phyloP scores from a whole-genome alignment of 2,888 invertebrate genomes.

The Melikaiella ostensackeni region DNA sequence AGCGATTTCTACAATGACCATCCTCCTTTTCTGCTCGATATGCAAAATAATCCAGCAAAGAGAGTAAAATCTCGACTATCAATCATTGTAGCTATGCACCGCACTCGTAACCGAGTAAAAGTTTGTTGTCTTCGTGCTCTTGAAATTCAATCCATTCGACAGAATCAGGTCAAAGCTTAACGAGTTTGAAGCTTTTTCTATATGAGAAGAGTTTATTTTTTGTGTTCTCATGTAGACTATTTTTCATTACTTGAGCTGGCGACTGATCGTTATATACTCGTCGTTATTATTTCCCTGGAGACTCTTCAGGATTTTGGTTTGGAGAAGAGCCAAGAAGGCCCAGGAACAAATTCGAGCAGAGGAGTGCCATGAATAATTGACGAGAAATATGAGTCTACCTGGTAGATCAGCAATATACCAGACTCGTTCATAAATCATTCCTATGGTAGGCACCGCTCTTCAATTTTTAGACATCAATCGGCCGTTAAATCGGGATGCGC shows the following conservation, averaged over 20 bases:
- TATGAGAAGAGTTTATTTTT: neutral
- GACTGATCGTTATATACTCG: neutral
- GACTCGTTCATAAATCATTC: slow-evolving; percentile 21
- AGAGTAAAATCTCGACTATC: neutral
- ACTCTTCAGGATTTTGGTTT: slow-evolving; percentile 37
- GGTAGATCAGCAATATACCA: slow-evolving; percentile 21
- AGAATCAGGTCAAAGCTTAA: neutral
- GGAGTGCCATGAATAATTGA: slow-evolving; percentile 51
- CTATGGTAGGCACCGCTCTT: slow-evolving; percentile 18
- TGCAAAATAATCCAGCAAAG: neutral
- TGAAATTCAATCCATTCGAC: neutral
- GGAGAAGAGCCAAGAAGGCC: slow-evolving; percentile 45
- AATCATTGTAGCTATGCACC: neutral
- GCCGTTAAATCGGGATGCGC: neutral
- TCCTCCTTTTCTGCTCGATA: neutral
- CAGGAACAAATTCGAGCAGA: slow-evolving; percentile 36
- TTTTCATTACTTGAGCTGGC: neutral
- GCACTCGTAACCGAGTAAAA: neutral
- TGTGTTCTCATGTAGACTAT: neutral
- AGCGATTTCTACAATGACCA: neutral
- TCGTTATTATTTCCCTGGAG: slow-evolving; percentile 4
- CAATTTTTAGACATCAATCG: slow-evolving; percentile 23
- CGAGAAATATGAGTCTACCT: slow-evolving; percentile 39
- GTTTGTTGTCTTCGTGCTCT: neutral
- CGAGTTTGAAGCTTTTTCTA: neutral